Conservation (phyloP, 2,888 invertebrate genomes). For the Cheilosia vulpina region DNA sequence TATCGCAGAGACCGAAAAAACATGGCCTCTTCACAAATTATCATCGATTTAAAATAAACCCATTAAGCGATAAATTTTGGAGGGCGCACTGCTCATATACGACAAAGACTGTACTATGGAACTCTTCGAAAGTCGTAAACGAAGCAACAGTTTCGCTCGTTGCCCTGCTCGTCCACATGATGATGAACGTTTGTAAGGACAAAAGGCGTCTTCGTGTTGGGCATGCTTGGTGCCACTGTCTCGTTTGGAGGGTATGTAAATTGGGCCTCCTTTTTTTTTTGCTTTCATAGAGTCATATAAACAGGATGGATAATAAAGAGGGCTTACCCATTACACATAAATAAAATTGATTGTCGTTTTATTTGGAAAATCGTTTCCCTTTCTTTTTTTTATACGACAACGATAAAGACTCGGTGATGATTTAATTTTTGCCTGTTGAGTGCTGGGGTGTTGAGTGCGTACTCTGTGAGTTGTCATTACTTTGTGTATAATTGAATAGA, state of each 20-base stretch:
- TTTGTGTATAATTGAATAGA: conserved; percentile 21
- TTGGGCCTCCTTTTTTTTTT: conserved; percentile 6
- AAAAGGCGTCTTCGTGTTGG: conserved; percentile 5
- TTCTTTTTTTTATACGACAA: conserved; percentile 6
- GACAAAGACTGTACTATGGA: background rate
- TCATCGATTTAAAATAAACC: conserved; percentile 52
- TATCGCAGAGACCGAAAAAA: conserved; percentile 10
- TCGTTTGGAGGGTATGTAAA: conserved; percentile 33
- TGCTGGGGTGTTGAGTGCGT: background rate
- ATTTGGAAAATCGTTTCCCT: conserved; percentile 11
- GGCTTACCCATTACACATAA: conserved; percentile 40
- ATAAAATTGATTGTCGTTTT: conserved; percentile 59
- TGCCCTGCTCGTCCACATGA: conserved; percentile 21
- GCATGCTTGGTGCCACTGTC: conserved; percentile 8
- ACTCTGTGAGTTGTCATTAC: too few species aligned
- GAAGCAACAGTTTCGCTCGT: conserved; percentile 52
- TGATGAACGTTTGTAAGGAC: conserved; percentile 15
- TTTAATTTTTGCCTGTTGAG: conserved; percentile 31
- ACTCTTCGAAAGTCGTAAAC: background rate
- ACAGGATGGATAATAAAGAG: conserved; percentile 23
- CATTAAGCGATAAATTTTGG: conserved; percentile 52
- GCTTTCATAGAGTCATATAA: conserved; percentile 10
- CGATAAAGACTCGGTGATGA: conserved; percentile 11
- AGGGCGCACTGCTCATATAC: background rate
- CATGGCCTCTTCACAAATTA: conserved; percentile 37